A percentile compares a stretch with the other conserved stretches of the same genome.
Evolutionary conservation across 1,140 invertebrate species (phyloP).

Genomic region (Anastrepha obliqua): DNA sequence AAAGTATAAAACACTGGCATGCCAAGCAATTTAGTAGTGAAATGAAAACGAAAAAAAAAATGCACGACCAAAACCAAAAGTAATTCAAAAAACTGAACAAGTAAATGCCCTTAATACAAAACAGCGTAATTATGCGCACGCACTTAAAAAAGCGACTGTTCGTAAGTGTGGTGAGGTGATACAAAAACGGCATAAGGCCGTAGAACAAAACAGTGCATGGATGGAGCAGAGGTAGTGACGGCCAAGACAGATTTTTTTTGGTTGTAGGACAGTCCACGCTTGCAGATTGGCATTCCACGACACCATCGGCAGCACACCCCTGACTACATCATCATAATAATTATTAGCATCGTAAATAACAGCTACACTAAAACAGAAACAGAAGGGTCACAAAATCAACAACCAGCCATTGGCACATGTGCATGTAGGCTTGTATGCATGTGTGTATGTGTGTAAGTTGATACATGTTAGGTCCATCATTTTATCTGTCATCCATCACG

Average conservation of each 20-base stretch:
- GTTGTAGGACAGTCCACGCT: not conserved
- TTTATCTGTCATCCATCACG: slow-evolving; percentile 41
- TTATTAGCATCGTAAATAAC: slow-evolving; percentile 36
- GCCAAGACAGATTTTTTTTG: not conserved
- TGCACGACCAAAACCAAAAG: not conserved
- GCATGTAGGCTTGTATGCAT: not conserved
- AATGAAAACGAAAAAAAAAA: not conserved
- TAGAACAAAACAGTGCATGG: not conserved
- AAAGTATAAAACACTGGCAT: not conserved
- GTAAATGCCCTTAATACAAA: slow-evolving; percentile 33
- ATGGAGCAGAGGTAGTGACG: not conserved
- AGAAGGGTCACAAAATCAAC: not conserved
- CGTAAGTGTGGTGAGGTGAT: not conserved
- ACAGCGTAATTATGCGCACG: slow-evolving; percentile 32
- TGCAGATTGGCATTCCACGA: not conserved
- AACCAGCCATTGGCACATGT: not conserved
- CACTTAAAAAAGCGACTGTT: not conserved
- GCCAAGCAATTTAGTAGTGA: not conserved
- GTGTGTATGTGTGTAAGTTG: not conserved
- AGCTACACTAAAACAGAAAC: not conserved
- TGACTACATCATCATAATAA: slow-evolving; percentile 22
- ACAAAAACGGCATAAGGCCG: not conserved
- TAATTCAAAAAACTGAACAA: not conserved
- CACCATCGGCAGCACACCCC: not conserved
- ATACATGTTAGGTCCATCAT: slow-evolving; percentile 15